Base-by-base conservation (phyloP, 1,140 invertebrate genomes). In the Drosophila nikananu region DNA sequence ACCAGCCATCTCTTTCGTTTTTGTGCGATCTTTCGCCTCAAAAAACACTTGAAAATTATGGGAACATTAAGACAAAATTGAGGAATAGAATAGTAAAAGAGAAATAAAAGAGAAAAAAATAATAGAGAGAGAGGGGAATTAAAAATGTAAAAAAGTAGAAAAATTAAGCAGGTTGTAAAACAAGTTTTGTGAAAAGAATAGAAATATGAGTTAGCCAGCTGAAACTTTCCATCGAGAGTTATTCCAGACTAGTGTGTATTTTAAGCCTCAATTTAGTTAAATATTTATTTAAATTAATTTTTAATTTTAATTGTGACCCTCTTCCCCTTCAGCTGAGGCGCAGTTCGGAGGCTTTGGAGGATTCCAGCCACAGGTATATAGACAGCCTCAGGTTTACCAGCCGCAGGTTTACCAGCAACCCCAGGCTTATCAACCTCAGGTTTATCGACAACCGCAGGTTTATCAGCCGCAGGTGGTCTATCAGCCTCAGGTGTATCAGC, bases 281-380 rank as follows among this genome's bases (percentile, higher is more conserved):
- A 3, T 13, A 13, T 35, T 35, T 35, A 17, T 39, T 44, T 48
- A 25, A 21, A 15, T 32, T 8, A 21, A 19, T 32, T 19, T 19
- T 54, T 7, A 15, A 3, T 8, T 19, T 15, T 21, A 8, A 21
- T 55, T 57, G 3, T 10, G 3, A 12, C 8, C 19, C 23, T 3
- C 13, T 55, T 58, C 23, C 19, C 23, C 80, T 60, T 9, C 48
- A 60, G 65, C 63, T 17, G 39, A 79, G 44, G 78, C 81, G 13
- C 83, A 86, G 61, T 86, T 80, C 17, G 77, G 68, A 17, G 76
- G 81, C 52, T 77, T 83, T 37, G 58, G 61, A 42, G 58, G 61
- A 44, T 61, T 77, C 19, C 77, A 80, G 57, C 81, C 74, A 52
- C 75, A 83, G 57, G 35, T 48, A n/a, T 66, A 68, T 66, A 62